Conservation (phyloP, 2,797 vertebrate species). For the Sebastes alutus region DNA sequence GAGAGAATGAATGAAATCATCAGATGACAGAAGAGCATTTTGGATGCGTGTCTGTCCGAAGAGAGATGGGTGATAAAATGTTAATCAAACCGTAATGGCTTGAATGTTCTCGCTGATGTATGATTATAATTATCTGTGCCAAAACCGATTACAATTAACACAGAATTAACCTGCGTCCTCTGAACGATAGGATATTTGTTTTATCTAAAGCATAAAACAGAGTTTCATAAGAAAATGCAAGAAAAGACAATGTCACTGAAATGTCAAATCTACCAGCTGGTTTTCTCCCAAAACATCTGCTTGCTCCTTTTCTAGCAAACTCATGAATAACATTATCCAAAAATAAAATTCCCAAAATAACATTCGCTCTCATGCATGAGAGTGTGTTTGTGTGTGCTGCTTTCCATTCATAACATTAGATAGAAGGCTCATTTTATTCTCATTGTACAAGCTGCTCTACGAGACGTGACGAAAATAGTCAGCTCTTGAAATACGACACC, state of each 20-base stretch:
- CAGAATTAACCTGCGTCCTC: background rate
- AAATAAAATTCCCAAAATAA: conserved; percentile 31
- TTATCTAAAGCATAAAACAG: background rate
- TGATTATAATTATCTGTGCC: background rate
- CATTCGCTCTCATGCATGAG: conserved; percentile 9
- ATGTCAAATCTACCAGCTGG: background rate
- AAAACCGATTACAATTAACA: background rate
- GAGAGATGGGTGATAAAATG: conserved; percentile 29
- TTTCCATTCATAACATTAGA: conserved; percentile 4
- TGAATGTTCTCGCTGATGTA: conserved; percentile 13
- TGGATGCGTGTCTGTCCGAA: background rate
- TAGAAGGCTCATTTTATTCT: conserved; percentile 20
- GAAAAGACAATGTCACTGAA: conserved; percentile 3
- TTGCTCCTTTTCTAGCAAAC: conserved; percentile 9
- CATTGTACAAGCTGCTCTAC: conserved; percentile 10
- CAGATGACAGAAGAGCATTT: conserved; percentile 12
- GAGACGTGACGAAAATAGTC: conserved; percentile 28
- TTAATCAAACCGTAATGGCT: conserved; percentile 28
- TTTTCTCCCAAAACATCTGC: conserved; percentile 4
- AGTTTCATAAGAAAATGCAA: background rate
- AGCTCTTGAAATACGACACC: background rate
- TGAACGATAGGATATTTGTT: background rate
- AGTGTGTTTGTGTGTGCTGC: background rate
- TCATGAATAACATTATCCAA: conserved; percentile 38
- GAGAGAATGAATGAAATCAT: conserved; percentile 39